Conservation (phyloP, 2,888 invertebrate species). For the Leptopilina syphax region DNA sequence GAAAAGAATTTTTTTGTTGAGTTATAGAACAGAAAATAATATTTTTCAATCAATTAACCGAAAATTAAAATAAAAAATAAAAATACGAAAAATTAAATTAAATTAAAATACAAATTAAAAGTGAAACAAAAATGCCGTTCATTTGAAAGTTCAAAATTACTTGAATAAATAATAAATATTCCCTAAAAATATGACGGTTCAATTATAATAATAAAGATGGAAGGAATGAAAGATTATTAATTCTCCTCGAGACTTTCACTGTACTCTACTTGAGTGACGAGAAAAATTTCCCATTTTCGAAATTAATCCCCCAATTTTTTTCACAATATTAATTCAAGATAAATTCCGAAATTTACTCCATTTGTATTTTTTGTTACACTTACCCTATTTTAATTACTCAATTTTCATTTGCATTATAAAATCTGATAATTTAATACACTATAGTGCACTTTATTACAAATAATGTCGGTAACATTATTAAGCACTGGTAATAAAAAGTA, state of each 20-base stretch:
- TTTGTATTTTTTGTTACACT: background rate
- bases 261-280: background rate
- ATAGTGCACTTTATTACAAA: background rate
- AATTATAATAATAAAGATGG: background rate
- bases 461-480: background rate
- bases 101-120: too few species aligned
- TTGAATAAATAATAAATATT: too few species aligned
- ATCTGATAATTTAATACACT: background rate
- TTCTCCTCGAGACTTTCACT: too few species aligned
- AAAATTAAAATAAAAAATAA: too few species aligned
- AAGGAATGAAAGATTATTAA: too few species aligned
- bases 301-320: background rate
- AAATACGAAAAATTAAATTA: too few species aligned
- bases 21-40: too few species aligned
- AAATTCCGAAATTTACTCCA: too few species aligned
- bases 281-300: constrained; percentile 2
- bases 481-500: constrained; percentile 8
- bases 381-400: background rate
- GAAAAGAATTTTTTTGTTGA: too few species aligned
- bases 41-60: too few species aligned
- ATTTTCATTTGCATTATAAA: background rate
- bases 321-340: background rate
- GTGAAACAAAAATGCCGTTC: too few species aligned
- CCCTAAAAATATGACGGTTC: background rate
- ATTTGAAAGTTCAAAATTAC: too few species aligned